Percentiles rank a stretch among this genome's conserved stretches.
phyloP scores from a whole-genome alignment of 1,140 invertebrate species.

The Tetramorium alpestre region DNA sequence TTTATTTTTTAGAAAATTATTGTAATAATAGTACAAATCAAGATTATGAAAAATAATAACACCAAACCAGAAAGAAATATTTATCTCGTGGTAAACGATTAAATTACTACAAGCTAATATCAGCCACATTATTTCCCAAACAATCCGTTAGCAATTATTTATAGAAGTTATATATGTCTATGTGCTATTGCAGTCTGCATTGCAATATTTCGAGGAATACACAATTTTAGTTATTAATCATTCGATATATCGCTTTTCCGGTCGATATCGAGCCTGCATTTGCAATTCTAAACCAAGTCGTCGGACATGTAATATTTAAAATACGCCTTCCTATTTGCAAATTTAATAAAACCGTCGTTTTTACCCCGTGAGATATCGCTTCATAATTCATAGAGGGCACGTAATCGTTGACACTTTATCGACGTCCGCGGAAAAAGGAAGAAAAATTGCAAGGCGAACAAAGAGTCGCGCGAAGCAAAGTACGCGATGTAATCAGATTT shows the following conservation, averaged over 20 bases:
- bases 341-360: slow-evolving; percentile 45
- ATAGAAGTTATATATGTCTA: neutral
- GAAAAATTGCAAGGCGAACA: slow-evolving; percentile 42
- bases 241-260: slow-evolving; percentile 32
- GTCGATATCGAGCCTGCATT: slow-evolving; percentile 35
- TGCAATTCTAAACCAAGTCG: slow-evolving; percentile 46
- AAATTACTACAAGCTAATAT: neutral
- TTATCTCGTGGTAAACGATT: neutral
- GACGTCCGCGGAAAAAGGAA: slow-evolving; percentile 30
- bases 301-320: slow-evolving; percentile 47
- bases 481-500: slow-evolving; percentile 42
- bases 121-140: slow-evolving; percentile 1
- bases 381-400: slow-evolving; percentile 42
- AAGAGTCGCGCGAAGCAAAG: slow-evolving; percentile 9
- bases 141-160: slow-evolving; percentile 23
- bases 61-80: neutral
- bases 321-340: slow-evolving; percentile 34
- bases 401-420: slow-evolving; percentile 54
- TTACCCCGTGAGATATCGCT: slow-evolving; percentile 37
- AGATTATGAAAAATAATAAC: neutral
- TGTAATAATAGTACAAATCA: neutral
- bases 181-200: neutral
- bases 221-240: slow-evolving; percentile 50
- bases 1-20: neutral
- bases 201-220: slow-evolving; percentile 37